phyloP scores from a whole-genome alignment of 2,797 vertebrate species.

The Neoniphon sammara region DNA sequence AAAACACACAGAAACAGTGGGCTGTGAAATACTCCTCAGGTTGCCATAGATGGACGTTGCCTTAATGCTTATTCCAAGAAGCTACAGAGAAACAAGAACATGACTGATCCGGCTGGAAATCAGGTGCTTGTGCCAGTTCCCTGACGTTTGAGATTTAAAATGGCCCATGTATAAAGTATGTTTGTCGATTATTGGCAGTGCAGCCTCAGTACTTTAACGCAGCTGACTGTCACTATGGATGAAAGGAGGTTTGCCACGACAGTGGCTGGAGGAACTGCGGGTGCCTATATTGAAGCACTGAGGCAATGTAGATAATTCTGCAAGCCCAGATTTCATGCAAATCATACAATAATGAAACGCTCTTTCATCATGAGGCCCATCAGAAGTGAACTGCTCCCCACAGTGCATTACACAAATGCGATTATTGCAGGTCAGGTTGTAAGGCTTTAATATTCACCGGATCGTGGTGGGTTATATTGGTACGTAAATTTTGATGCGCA shows the following conservation, averaged over 20 bases:
- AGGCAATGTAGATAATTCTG: conserved; percentile 51
- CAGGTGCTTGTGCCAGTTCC: conserved; percentile 26
- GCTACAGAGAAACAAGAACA: conserved; percentile 23
- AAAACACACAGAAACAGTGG: conserved; percentile 39
- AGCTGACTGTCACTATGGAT: conserved; percentile 56
- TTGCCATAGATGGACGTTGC: conserved; percentile 58
- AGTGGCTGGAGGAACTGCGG: conserved; percentile 69
- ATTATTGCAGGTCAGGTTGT: conserved; percentile 22
- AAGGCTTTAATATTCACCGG: conserved; percentile 38
- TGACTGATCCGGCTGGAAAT: background rate
- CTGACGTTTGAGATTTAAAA: conserved; percentile 36
- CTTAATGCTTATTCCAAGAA: conserved; percentile 40
- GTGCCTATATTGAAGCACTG: conserved; percentile 61
- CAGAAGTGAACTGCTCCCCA: conserved; percentile 41
- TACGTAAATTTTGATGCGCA: conserved; percentile 47
- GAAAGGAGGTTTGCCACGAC: conserved; percentile 67
- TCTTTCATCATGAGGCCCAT: conserved; percentile 44
- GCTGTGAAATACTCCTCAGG: conserved; percentile 56
- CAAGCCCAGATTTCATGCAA: conserved; percentile 39
- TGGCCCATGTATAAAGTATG: conserved; percentile 10
- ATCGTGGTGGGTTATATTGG: conserved; percentile 37
- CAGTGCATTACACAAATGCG: conserved; percentile 38
- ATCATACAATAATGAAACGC: conserved; percentile 33
- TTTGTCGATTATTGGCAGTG: conserved; percentile 44
- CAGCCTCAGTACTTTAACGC: conserved; percentile 44